phyloP scores from a whole-genome alignment of 1,140 invertebrate genomes.

The Calosoma granatense region DNA sequence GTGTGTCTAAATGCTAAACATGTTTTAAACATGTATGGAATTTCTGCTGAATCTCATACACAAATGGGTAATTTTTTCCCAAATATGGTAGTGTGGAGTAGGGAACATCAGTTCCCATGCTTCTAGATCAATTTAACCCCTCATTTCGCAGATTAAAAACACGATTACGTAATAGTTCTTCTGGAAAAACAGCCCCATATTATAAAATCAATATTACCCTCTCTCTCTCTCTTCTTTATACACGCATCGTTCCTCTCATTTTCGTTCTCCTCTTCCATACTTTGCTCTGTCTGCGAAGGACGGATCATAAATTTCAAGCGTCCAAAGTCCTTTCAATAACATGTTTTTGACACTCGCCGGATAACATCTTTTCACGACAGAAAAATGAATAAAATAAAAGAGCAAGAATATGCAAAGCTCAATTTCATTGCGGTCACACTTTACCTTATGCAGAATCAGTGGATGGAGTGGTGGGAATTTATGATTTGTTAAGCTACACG shows the following conservation, averaged over 20 bases:
- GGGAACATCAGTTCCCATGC: no score
- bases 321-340: not conserved
- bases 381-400: no score
- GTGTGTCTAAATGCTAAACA: not conserved
- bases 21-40: not conserved
- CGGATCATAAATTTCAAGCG: slow-evolving; percentile 2
- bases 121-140: not conserved
- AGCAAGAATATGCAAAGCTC: no score
- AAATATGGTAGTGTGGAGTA: no score
- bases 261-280: not conserved
- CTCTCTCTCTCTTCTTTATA: not conserved
- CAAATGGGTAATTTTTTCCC: not conserved
- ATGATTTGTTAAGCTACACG: no score
- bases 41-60: not conserved
- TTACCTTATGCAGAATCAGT: no score
- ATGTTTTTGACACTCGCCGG: not conserved
- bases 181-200: no score
- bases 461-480: no score
- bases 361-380: not conserved
- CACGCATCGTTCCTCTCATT: not conserved
- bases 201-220: not conserved
- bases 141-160: no score
- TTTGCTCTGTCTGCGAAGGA: not conserved
- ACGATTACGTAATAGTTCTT: not conserved
- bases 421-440: no score